Evolutionary conservation across 92 coral and sea anemone species (phyloP).

Genomic region (Parazoanthus swiftii): DNA sequence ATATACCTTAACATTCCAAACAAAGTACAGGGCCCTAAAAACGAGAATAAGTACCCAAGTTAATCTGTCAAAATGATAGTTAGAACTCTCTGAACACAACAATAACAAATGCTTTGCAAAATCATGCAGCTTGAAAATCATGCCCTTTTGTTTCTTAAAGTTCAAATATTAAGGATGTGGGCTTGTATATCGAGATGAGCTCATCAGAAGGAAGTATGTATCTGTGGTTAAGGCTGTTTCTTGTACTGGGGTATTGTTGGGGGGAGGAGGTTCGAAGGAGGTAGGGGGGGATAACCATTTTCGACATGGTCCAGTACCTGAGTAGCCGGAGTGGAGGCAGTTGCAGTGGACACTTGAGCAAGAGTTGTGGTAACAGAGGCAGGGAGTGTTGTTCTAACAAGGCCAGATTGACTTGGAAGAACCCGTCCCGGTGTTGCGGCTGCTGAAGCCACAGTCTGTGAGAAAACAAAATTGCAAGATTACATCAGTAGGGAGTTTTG

Average conservation of each 20-base stretch:
- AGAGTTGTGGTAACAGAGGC: constrained; percentile 48
- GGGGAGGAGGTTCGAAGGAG: neutral
- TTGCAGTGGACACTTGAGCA: constrained; percentile 44
- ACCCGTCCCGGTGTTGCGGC: constrained; percentile 47
- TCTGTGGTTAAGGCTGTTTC: neutral
- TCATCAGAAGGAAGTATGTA: neutral
- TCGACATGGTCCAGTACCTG: constrained; percentile 31
- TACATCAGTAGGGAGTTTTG: neutral
- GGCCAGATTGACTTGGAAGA: constrained; percentile 57
- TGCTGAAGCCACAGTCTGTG: constrained; percentile 54
- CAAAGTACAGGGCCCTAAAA: too few species aligned
- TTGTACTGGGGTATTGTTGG: neutral
- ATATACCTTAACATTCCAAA: too few species aligned
- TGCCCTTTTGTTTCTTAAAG: too few species aligned
- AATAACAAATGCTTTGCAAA: too few species aligned
- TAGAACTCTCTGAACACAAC: too few species aligned
- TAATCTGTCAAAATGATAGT: too few species aligned
- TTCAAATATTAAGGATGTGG: too few species aligned
- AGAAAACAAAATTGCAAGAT: neutral
- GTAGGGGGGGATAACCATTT: too few species aligned
- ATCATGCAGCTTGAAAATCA: too few species aligned
- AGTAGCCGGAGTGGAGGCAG: constrained; percentile 51
- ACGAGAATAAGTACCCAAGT: too few species aligned
- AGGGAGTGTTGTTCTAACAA: constrained; percentile 49
- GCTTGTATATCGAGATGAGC: too few species aligned